phyloP scores from a whole-genome alignment of 1,140 invertebrate genomes.

The Drosophila arizonae region DNA sequence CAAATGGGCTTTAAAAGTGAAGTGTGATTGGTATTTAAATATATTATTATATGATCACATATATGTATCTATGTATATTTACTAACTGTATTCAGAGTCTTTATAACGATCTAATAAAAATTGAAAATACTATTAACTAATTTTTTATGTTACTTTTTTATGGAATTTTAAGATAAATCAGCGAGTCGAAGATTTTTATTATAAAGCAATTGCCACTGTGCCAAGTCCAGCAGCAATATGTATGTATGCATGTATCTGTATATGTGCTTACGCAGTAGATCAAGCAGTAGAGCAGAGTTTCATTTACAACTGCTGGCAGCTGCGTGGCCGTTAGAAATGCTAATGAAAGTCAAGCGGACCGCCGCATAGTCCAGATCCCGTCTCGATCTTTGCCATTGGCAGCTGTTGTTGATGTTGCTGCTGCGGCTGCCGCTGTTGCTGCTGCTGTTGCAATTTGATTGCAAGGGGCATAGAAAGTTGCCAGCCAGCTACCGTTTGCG shows the following conservation, averaged over 20 bases:
- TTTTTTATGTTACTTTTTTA: too few species aligned
- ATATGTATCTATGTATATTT: too few species aligned
- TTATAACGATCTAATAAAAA: too few species aligned
- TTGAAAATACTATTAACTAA: too few species aligned
- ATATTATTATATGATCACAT: too few species aligned
- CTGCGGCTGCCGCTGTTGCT: slow-evolving; percentile 30
- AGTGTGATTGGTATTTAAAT: too few species aligned
- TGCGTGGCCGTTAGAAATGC: slow-evolving; percentile 81
- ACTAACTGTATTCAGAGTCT: too few species aligned
- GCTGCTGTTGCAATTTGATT: slow-evolving; percentile 64
- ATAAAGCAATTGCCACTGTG: slow-evolving; percentile 19
- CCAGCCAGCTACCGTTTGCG: slow-evolving; percentile 68
- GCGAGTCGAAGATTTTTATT: background rate
- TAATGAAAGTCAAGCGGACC: slow-evolving; percentile 72
- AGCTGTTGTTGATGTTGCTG: slow-evolving; percentile 44
- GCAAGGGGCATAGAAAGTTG: slow-evolving; percentile 77
- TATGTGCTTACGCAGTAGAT: slow-evolving; percentile 48
- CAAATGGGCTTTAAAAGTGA: too few species aligned
- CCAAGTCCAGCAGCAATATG: slow-evolving; percentile 11
- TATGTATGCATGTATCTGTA: too few species aligned
- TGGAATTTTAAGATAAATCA: too few species aligned
- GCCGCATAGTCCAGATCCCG: slow-evolving; percentile 21
- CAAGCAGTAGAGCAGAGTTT: slow-evolving; percentile 34
- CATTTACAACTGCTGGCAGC: slow-evolving; percentile 60
- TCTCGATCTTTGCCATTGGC: slow-evolving; percentile 58